Percentiles rank a stretch among this genome's conserved stretches.
phyloP scores from a whole-genome alignment of 1,140 invertebrate genomes.

The Orius insidiosus region DNA sequence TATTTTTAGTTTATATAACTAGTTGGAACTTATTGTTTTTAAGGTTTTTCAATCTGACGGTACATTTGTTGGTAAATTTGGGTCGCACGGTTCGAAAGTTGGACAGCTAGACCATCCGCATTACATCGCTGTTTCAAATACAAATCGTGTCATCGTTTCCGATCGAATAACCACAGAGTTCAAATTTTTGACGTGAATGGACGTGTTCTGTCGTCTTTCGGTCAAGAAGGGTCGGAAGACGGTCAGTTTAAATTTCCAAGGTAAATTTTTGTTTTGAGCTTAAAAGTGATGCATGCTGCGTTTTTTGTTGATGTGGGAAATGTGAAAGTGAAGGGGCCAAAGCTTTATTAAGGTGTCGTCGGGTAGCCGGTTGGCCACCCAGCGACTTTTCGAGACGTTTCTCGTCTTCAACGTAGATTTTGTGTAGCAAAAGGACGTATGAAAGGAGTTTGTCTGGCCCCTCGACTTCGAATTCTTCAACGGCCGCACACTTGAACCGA shows the following conservation, averaged over 20 bases:
- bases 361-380: not conserved
- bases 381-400: no score
- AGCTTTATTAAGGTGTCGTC: not conserved
- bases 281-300: no score
- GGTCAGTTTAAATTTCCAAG: constrained; percentile 93
- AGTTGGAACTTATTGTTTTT: no score
- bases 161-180: constrained; percentile 91
- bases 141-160: constrained; percentile 83
- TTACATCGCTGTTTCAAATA: constrained; percentile 90
- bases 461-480: no score
- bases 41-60: constrained; percentile 98
- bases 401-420: not conserved
- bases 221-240: constrained; percentile 76
- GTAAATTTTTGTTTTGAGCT: constrained; percentile 27
- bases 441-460: no score
- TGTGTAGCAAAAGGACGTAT: no score
- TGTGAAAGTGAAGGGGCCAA: not conserved
- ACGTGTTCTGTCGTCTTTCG: constrained; percentile 69
- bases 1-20: constrained; percentile 27
- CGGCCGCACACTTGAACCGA: no score
- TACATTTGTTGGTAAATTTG: constrained; percentile 94
- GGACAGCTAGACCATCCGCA: constrained; percentile 93
- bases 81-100: constrained; percentile 65
- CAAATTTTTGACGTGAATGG: constrained; percentile 92
- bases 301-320: not conserved